These are phyloP conservation scores for Druceiella hillmani DNA, from an alignment of 2,888 invertebrate genomes.

Conservation along the genomic window DNA sequence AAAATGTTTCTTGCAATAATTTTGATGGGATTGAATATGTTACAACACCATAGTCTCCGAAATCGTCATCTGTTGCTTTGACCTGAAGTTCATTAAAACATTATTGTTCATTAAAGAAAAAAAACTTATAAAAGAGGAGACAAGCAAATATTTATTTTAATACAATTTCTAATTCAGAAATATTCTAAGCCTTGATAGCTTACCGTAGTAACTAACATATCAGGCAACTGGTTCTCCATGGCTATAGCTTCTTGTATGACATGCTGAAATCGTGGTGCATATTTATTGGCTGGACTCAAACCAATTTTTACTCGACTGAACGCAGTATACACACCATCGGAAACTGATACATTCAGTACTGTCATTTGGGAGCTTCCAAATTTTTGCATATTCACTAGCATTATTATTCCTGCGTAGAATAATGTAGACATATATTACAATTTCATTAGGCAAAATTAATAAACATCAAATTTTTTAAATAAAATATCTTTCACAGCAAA, in stretches of 20 bases:
- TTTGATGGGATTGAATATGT: constrained; percentile 76
- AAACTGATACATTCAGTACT: constrained; percentile 86
- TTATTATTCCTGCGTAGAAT: constrained; percentile 51
- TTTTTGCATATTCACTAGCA: constrained; percentile 68
- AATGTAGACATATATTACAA: too few species aligned
- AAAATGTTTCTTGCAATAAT: constrained; percentile 64
- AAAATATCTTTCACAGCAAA: too few species aligned
- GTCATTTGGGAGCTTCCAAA: constrained; percentile 61
- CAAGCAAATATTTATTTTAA: constrained; percentile 5
- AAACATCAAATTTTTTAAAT: too few species aligned
- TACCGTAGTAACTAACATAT: constrained; percentile 67
- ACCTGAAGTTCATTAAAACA: too few species aligned
- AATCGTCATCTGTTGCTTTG: constrained; percentile 76
- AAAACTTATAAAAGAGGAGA: too few species aligned
- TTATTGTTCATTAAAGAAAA: too few species aligned
- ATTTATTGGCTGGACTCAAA: constrained; percentile 70
- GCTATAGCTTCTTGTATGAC: constrained; percentile 73
- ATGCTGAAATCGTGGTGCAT: constrained; percentile 74
- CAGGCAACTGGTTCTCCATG: constrained; percentile 74
- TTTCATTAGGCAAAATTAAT: too few species aligned
- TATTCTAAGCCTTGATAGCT: constrained; percentile 15
- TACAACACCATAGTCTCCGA: constrained; percentile 68
- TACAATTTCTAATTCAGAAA: constrained; percentile 1
- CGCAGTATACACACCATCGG: constrained; percentile 91
- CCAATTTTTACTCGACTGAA: constrained; percentile 79